phyloP scores from a whole-genome alignment of 2,797 vertebrate genomes.

The Notolepis coatsorum region DNA sequence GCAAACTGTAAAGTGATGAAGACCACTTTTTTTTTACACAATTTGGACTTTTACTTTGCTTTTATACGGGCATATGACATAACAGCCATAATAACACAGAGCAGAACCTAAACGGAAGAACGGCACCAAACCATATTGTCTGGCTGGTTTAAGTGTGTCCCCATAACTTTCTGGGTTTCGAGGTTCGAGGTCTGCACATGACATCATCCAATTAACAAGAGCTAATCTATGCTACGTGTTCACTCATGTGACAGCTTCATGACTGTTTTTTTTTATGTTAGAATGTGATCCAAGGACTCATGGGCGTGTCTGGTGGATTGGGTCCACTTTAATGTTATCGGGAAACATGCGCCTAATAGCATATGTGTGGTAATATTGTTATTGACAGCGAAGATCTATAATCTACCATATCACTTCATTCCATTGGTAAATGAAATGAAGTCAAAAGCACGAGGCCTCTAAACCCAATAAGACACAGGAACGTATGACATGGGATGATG shows the following conservation, averaged over 20 bases:
- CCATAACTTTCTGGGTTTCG: slow-evolving; percentile 42
- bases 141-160: slow-evolving; percentile 48
- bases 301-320: slow-evolving; percentile 51
- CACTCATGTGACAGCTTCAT: slow-evolving; percentile 62
- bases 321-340: slow-evolving; percentile 28
- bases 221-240: slow-evolving; percentile 29
- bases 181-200: slow-evolving; percentile 51
- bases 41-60: slow-evolving; percentile 11
- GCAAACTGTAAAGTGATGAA: slow-evolving; percentile 26
- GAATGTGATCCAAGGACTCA: slow-evolving; percentile 17
- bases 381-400: slow-evolving; percentile 9
- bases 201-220: slow-evolving; percentile 68
- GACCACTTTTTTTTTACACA: no score
- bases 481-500: slow-evolving; percentile 5
- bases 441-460: slow-evolving; percentile 3
- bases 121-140: slow-evolving; percentile 40
- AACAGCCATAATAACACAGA: slow-evolving; percentile 4
- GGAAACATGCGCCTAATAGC: slow-evolving; percentile 3
- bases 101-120: slow-evolving; percentile 30
- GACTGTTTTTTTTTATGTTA: slow-evolving; percentile 26
- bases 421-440: slow-evolving; percentile 32
- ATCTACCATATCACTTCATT: slow-evolving; percentile 23
- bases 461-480: slow-evolving; percentile 31
- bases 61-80: slow-evolving; percentile 18
- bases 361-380: slow-evolving; percentile 20